These are phyloP conservation scores for Botrylloides violaceus DNA, from an alignment of 23 tunicate genomes.

Conservation along the genomic window DNA sequence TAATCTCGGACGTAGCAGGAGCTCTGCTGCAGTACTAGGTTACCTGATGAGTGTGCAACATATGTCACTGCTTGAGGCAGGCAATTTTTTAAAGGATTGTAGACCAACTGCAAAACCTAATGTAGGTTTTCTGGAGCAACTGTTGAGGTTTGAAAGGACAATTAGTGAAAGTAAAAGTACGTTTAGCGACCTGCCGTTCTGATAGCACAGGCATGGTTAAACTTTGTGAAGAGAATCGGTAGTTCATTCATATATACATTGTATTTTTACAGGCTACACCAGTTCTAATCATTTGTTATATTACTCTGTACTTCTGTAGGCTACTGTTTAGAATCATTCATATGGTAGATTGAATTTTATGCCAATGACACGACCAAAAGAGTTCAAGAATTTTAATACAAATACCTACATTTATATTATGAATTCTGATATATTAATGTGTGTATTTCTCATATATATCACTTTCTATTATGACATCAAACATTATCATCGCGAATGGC, in stretches of 20 bases:
- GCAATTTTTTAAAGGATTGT: slow-evolving; percentile 70
- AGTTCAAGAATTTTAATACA: too few relatives aligned
- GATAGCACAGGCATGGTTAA: background rate
- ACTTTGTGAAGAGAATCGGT: too few relatives aligned
- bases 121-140: slow-evolving; percentile 67
- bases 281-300: too few relatives aligned
- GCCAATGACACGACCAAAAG: too few relatives aligned
- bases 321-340: too few relatives aligned
- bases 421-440: too few relatives aligned
- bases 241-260: too few relatives aligned
- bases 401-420: too few relatives aligned
- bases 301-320: too few relatives aligned
- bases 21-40: slow-evolving; percentile 73
- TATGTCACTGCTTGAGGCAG: slow-evolving; percentile 52
- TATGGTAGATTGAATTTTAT: too few relatives aligned
- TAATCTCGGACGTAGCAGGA: slow-evolving; percentile 72
- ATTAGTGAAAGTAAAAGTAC: slow-evolving; percentile 39
- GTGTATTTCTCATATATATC: background rate
- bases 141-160: slow-evolving; percentile 41
- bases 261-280: too few relatives aligned
- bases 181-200: slow-evolving; percentile 73
- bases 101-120: slow-evolving; percentile 69
- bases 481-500: background rate
- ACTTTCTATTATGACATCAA: background rate
- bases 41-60: slow-evolving; percentile 35